These are phyloP conservation scores for Cantharis flavilabris DNA, from an alignment of 2,888 invertebrate genomes.

Conservation along the genomic window DNA sequence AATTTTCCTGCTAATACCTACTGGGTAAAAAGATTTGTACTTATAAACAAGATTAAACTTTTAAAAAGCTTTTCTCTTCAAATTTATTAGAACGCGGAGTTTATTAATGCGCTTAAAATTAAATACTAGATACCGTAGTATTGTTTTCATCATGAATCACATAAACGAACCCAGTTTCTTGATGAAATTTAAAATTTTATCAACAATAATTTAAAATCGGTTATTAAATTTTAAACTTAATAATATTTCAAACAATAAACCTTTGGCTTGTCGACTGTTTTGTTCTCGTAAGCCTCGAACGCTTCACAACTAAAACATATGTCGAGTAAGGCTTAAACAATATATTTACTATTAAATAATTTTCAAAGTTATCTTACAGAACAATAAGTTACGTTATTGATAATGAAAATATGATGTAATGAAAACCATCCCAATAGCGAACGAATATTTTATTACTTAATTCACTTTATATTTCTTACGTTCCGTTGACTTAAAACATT, in stretches of 20 bases:
- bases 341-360: not conserved
- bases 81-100: not conserved
- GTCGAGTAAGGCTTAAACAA: not conserved
- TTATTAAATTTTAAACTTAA: not conserved
- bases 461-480: too few species aligned
- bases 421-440: too few species aligned
- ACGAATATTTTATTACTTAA: too few species aligned
- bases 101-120: not conserved
- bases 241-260: not conserved
- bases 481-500: too few species aligned
- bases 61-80: not conserved
- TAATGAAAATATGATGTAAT: too few species aligned
- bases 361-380: too few species aligned
- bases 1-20: not conserved
- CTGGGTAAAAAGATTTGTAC: not conserved
- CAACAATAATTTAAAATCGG: not conserved
- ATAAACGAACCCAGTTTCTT: not conserved
- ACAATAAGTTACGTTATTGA: too few species aligned
- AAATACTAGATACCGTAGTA: not conserved
- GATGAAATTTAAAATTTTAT: not conserved
- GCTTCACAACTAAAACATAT: not conserved
- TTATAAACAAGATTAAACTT: not conserved
- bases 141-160: not conserved
- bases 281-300: not conserved
- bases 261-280: not conserved